phyloP scores from a whole-genome alignment of 2,113 vertebrate species.

The Mirza zaza region DNA sequence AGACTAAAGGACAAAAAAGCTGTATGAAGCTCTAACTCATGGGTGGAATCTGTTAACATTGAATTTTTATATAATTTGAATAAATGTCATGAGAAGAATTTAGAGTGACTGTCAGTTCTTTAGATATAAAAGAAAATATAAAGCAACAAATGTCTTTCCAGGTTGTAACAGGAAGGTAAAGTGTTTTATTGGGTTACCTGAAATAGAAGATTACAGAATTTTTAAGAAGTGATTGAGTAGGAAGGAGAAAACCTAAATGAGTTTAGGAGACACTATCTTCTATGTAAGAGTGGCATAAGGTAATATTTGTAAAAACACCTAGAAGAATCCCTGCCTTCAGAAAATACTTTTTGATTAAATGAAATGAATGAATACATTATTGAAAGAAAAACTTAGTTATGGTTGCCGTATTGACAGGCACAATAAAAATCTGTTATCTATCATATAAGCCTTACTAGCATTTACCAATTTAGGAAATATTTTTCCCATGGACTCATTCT shows the following conservation, averaged over 20 bases:
- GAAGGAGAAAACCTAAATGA: background rate
- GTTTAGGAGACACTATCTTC: background rate
- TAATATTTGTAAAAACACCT: background rate
- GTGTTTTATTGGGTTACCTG: background rate
- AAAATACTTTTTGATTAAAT: background rate
- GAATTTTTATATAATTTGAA: slow-evolving; percentile 4
- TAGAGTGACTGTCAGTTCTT: slow-evolving; percentile 8
- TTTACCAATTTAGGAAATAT: background rate
- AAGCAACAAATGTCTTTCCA: background rate
- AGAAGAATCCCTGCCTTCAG: background rate
- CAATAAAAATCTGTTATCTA: background rate
- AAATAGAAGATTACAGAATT: background rate
- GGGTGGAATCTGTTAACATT: background rate
- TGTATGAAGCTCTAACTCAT: background rate
- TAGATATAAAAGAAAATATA: background rate
- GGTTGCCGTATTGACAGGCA: background rate
- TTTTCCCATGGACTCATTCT: background rate
- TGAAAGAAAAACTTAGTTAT: background rate
- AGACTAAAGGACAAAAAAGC: background rate
- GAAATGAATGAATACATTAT: background rate
- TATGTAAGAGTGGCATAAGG: background rate
- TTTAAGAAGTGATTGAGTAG: background rate
- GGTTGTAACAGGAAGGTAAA: background rate
- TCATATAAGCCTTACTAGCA: background rate
- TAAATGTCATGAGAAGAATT: background rate